phyloP scores from a whole-genome alignment of 1,140 invertebrate genomes.

The Caligus rogercresseyi region DNA sequence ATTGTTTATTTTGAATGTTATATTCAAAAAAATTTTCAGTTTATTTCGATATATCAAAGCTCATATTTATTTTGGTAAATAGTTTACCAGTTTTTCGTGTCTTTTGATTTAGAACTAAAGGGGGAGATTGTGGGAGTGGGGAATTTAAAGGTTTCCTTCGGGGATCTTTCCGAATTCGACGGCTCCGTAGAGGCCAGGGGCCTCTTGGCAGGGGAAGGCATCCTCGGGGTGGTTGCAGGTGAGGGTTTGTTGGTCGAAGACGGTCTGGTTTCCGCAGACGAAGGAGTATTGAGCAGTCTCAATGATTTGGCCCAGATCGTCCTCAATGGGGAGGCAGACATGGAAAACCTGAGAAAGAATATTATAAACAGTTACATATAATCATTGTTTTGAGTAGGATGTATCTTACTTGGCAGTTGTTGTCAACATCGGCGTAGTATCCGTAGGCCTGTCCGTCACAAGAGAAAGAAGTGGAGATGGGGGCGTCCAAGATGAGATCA shows the following conservation, averaged over 20 bases:
- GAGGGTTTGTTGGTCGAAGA: constrained; percentile 27
- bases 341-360: constrained; percentile 52
- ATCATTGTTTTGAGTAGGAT: constrained; percentile 37
- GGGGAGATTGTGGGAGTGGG: no score
- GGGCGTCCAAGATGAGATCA: background rate
- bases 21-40: no score
- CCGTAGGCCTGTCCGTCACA: constrained; percentile 27
- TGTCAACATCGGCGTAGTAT: constrained; percentile 30
- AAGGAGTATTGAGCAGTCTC: constrained; percentile 28
- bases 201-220: constrained; percentile 25
- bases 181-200: constrained; percentile 22
- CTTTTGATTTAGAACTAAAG: no score
- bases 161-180: constrained; percentile 21
- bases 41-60: no score
- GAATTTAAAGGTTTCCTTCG: constrained; percentile 4
- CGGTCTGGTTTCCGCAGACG: constrained; percentile 28
- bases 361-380: background rate
- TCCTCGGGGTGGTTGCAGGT: constrained; percentile 26
- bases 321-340: constrained; percentile 48
- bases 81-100: no score
- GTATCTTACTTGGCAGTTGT: constrained; percentile 35
- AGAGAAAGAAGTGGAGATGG: constrained; percentile 28
- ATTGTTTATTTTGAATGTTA: no score
- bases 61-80: no score
- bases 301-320: constrained; percentile 36